Evolutionary conservation across 2,888 invertebrate genomes (phyloP).

Genomic region (Coleophora deauratella): DNA sequence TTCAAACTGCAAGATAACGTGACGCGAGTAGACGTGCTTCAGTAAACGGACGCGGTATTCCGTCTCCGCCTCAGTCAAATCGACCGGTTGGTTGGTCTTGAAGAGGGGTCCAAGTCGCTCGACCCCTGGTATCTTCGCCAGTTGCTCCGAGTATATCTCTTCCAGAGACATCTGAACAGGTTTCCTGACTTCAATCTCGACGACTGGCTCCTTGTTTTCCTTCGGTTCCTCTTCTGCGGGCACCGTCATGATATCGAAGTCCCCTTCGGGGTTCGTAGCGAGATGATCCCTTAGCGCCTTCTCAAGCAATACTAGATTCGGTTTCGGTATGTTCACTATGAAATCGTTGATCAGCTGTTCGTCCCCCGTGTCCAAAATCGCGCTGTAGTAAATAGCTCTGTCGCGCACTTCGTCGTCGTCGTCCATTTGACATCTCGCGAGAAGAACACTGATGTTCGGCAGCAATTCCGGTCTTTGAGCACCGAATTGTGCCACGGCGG

Average conservation of each 20-base stretch:
- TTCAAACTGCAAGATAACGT: slow-evolving; percentile 96
- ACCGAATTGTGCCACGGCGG: slow-evolving; percentile 98
- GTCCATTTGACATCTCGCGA: slow-evolving; percentile 93
- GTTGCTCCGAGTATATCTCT: slow-evolving; percentile 88
- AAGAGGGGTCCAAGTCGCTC: slow-evolving; percentile 91
- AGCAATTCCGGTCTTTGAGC: slow-evolving; percentile 84
- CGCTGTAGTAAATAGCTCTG: slow-evolving; percentile 96
- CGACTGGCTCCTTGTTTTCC: slow-evolving; percentile 83
- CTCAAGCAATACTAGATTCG: slow-evolving; percentile 92
- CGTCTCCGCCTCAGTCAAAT: slow-evolving; percentile 97
- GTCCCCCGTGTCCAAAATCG: slow-evolving; percentile 83
- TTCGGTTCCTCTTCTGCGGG: slow-evolving; percentile 91
- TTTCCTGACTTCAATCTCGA: slow-evolving; percentile 85
- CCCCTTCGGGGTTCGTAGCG: slow-evolving; percentile 78
- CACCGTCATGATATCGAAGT: slow-evolving; percentile 90
- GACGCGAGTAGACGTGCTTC: slow-evolving; percentile 91
- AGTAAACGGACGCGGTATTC: slow-evolving; percentile 94
- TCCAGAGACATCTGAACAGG: slow-evolving; percentile 89
- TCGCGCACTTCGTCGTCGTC: slow-evolving; percentile 99
- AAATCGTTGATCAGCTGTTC: slow-evolving; percentile 83
- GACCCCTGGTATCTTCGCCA: slow-evolving; percentile 87
- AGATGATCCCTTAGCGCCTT: slow-evolving; percentile 89
- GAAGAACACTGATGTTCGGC: slow-evolving; percentile 83
- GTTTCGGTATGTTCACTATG: slow-evolving; percentile 82
- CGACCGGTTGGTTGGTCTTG: slow-evolving; percentile 87